These are phyloP conservation scores for Lysiphlebus fabarum DNA, from an alignment of 1,140 invertebrate genomes.

Conservation along the genomic window DNA sequence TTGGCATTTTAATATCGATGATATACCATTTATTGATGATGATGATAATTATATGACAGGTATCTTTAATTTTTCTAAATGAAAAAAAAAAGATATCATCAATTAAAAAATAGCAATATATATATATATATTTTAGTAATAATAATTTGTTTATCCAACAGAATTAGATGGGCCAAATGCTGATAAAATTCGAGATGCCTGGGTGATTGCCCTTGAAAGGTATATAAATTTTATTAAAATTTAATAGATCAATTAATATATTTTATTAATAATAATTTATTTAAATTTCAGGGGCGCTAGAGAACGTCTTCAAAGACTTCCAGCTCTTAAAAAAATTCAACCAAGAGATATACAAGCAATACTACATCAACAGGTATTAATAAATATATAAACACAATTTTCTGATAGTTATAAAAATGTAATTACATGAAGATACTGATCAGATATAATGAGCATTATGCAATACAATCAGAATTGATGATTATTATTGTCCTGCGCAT, in stretches of 20 bases:
- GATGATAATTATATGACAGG: constrained; percentile 34
- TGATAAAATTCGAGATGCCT: constrained; percentile 83
- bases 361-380: constrained; percentile 79
- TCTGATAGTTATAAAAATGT: too few species aligned
- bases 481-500: too few species aligned
- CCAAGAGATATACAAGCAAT: constrained; percentile 90
- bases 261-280: not conserved
- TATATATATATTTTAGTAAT: constrained; percentile 16
- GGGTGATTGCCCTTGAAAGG: constrained; percentile 95
- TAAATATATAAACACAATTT: too few species aligned
- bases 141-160: constrained; percentile 54
- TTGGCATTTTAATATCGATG: constrained; percentile 44
- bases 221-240: constrained; percentile 34
- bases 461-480: too few species aligned
- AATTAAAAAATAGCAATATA: not conserved
- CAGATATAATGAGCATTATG: too few species aligned
- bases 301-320: constrained; percentile 84
- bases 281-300: constrained; percentile 60
- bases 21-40: constrained; percentile 50
- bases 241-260: constrained; percentile 5
- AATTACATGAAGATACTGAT: too few species aligned
- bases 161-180: constrained; percentile 81
- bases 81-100: not conserved
- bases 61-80: not conserved
- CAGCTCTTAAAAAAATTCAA: constrained; percentile 85